Evolutionary conservation across 2,888 invertebrate species (phyloP), one percentile per base, ranked within the genome.

Genomic region (Lapara coniferarum): DNA sequence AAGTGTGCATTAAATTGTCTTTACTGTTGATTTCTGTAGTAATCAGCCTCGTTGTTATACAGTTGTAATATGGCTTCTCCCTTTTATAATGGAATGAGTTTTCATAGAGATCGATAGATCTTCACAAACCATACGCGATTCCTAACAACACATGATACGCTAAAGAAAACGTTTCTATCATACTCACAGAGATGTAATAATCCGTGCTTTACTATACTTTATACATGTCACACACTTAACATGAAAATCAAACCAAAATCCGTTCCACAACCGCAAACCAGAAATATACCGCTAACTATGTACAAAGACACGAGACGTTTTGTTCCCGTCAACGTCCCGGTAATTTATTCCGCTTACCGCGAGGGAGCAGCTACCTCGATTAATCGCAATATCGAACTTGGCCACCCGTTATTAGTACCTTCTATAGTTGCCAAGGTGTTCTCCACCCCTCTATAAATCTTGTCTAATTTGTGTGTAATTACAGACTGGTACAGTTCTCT

Each of bases 401-500:
- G 89, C 91, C 90, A 88, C 88, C 89, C 92, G 89, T 92, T 92
- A 92, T 91, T 92, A 91, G 91, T 92, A 90, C 90, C 89, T 88
- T 86, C 87, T 86, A 89, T 90, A 92, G 93, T 93, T 93, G 89
- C 92, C 88, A 93, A 93, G 93, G 93, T 93, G 93, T 92, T 89
- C 88, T 90, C 69, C 57, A 90, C 93, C 93, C 93, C 91, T 89
- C 93, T 83, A 93, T 93, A 93, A 93, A 93, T 93, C 93, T 93
- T 93, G 91, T 92, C 92, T 93, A 93, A 93, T 93, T 93, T 93
- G 92, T 93, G 92, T 93, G 93, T 93, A 93, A 93, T 93, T 93
- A 93, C 92, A 91, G 92, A 88, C 89, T 88, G 87, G 91, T 85
- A 88, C 89, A 90, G 91, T 89, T 89, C 90, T 89, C 90, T 84